These are phyloP conservation scores for Trissolcus japonicus DNA, from an alignment of 2,888 invertebrate species.

Conservation along the genomic window DNA sequence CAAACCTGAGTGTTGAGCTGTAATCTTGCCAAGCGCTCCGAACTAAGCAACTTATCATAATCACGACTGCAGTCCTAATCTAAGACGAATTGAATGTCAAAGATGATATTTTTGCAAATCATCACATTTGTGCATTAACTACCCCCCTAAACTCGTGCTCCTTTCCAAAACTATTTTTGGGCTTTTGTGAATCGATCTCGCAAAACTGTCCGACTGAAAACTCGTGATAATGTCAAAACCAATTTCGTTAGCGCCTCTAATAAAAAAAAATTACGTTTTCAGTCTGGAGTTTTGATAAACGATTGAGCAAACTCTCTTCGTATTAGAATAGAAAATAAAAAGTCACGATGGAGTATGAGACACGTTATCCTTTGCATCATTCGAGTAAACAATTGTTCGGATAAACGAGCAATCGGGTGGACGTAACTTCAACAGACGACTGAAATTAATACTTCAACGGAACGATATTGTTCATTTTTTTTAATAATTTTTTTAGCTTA, in stretches of 20 bases:
- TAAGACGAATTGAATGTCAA: constrained; percentile 29
- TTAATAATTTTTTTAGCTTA: neutral
- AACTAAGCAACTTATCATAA: constrained; percentile 32
- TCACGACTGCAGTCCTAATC: constrained; percentile 37
- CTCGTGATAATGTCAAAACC: neutral
- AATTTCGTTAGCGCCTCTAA: neutral
- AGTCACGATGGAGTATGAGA: too few relatives aligned
- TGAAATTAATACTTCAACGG: neutral
- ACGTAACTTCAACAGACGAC: neutral
- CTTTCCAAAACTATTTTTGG: constrained; percentile 14
- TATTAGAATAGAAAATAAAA: too few relatives aligned
- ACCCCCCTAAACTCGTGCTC: neutral
- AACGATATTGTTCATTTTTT: neutral
- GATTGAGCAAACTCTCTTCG: too few relatives aligned
- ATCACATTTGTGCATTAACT: constrained; percentile 64
- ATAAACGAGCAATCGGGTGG: neutral
- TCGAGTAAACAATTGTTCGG: too few relatives aligned
- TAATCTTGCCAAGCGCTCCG: constrained; percentile 50
- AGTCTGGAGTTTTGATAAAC: constrained; percentile 1
- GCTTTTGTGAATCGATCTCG: constrained; percentile 35
- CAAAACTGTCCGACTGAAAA: constrained; percentile 24
- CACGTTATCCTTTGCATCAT: too few relatives aligned
- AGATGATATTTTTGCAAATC: constrained; percentile 68
- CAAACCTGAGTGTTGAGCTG: constrained; percentile 8
- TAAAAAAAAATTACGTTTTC: neutral